Base-by-base conservation (phyloP, 2,888 invertebrate genomes). In the Apodemia zela region DNA sequence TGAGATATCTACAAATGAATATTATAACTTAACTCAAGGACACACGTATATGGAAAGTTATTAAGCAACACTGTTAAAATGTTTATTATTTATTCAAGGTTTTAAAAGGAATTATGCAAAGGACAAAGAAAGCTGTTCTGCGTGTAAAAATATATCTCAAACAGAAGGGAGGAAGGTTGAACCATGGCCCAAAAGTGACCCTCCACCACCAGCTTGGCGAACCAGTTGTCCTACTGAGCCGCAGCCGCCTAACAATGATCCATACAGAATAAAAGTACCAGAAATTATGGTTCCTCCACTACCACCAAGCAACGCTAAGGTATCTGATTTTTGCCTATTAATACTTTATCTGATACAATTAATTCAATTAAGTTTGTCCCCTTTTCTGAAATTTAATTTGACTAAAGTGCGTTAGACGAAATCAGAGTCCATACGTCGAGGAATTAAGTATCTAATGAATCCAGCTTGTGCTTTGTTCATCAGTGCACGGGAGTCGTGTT, bases 381-480 rank as follows among this genome's bases (percentile, higher is more conserved):
- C 17, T 17, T 15, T 47, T 17, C 17, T 17, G 15, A 42, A 4
- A 15, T 42, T 42, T n/a, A 47, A 17, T 17, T 63, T 54, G 51
- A 63, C 15, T 63, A 59, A 78, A 85, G 89, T 90, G 90, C 90
- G 90, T 90, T 90, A 80, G 89, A 89, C 89, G 89, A 89, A 88
- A 88, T 85, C 82, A 84, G 84, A 84, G 84, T 82, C 85, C 79
- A 76, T 73, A 70, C 78, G 78, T 65, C 79, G 78, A 79, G 78
- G 77, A 71, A 77, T 77, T 74, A 84, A 82, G 78, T 83, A 82
- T 84, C 86, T 86, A 87, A 87, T 89, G 87, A 88, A 87, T 78
- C 87, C 85, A 89, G 89, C 84, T 82, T 89, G 84, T 89, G 78
- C 86, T 89, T 90, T 89, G 75, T 88, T 85, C 86, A 87, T 86